Evolutionary conservation across 2,888 invertebrate species (phyloP).

Genomic region (Spilarctia lutea): DNA sequence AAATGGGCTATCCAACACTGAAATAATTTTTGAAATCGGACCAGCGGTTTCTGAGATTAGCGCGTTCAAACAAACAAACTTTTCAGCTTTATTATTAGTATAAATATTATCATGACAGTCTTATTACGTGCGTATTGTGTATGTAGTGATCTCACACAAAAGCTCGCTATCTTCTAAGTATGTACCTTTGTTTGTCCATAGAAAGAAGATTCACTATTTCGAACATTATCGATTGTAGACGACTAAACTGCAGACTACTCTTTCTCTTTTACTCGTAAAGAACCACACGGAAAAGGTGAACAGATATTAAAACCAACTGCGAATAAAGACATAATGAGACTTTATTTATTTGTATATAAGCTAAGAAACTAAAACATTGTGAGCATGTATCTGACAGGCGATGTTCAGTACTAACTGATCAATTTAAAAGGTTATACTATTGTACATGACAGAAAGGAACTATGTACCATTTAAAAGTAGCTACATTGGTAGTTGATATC

Average conservation of each 20-base stretch:
- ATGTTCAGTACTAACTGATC: neutral
- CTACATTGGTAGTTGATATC: slow-evolving; percentile 5
- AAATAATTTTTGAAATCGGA: no score
- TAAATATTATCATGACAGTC: neutral
- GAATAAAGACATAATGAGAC: slow-evolving; percentile 4
- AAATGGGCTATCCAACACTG: no score
- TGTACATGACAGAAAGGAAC: neutral
- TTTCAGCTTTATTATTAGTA: no score
- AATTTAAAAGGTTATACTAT: neutral
- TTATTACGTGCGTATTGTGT: neutral
- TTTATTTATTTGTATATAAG: neutral
- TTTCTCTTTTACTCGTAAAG: neutral
- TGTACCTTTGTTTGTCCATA: slow-evolving; percentile 8
- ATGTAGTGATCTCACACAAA: neutral
- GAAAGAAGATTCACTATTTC: neutral
- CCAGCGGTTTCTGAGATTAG: no score
- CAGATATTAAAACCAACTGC: neutral
- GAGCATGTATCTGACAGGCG: neutral
- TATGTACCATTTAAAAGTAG: slow-evolving; percentile 2
- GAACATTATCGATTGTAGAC: slow-evolving; percentile 10
- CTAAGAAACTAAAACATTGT: neutral
- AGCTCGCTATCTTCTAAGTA: neutral
- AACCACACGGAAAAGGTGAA: neutral
- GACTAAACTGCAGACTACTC: neutral
- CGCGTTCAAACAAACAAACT: no score